These are phyloP conservation scores for Picus viridis DNA, from an alignment of 2,797 vertebrate species.

Conservation along the genomic window DNA sequence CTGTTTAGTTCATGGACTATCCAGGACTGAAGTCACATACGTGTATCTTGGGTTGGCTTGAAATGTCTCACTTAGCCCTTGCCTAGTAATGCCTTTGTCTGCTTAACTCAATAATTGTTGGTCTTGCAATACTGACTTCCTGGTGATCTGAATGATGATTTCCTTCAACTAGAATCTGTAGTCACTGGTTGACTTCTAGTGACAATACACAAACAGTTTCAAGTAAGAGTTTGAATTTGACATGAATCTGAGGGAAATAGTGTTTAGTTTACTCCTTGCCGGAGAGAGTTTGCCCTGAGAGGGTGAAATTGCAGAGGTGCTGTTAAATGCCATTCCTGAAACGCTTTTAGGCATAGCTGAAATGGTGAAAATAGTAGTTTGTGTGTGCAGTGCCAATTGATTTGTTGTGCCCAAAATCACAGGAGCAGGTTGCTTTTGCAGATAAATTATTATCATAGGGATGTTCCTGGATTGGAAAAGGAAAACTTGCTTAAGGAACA, in stretches of 20 bases:
- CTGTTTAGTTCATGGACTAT: neutral
- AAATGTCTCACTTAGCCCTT: neutral
- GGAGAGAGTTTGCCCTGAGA: neutral
- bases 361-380: neutral
- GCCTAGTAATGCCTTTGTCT: fast-evolving
- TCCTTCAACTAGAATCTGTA: neutral
- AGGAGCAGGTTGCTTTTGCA: neutral
- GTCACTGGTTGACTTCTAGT: neutral
- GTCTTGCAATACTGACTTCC: neutral
- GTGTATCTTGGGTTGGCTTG: neutral
- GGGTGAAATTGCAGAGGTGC: neutral
- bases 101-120: neutral
- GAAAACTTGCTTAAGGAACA: neutral
- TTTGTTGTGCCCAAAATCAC: neutral
- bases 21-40: neutral
- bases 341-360: neutral
- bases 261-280: neutral
- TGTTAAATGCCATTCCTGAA: neutral
- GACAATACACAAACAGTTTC: neutral
- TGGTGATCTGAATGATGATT: neutral
- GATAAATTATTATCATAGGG: neutral
- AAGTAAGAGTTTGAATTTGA: neutral
- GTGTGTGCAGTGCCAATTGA: neutral
- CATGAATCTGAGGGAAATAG: neutral
- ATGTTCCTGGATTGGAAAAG: neutral